These are phyloP conservation scores for Bombus confusus DNA, from an alignment of 1,140 invertebrate genomes.

Conservation along the genomic window DNA sequence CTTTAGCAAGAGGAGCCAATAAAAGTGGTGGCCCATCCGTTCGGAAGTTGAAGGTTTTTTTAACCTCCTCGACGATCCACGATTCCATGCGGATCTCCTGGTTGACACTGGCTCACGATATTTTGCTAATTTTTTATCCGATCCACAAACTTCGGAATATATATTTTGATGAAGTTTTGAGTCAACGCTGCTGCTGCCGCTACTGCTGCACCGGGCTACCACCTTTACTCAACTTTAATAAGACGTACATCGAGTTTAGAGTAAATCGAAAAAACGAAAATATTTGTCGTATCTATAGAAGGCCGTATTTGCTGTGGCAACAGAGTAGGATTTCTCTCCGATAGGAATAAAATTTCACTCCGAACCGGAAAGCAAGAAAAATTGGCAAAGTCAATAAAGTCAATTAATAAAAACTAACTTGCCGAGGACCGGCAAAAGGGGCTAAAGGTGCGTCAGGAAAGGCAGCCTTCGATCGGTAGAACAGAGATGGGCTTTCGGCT, in stretches of 20 bases:
- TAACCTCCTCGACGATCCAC: slow-evolving; percentile 29
- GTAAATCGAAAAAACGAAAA: slow-evolving; percentile 25
- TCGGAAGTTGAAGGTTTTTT: slow-evolving; percentile 59
- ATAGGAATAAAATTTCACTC: slow-evolving; percentile 22
- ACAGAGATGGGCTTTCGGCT: slow-evolving; percentile 66
- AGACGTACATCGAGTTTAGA: slow-evolving; percentile 8
- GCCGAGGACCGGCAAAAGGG: slow-evolving; percentile 15
- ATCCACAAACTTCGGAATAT: slow-evolving; percentile 17
- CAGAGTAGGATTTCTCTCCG: background rate
- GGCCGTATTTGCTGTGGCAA: slow-evolving; percentile 27
- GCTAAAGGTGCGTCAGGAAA: slow-evolving; percentile 19
- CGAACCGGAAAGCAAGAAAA: background rate
- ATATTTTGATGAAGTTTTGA: slow-evolving; percentile 18
- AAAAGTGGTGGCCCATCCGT: slow-evolving; percentile 61
- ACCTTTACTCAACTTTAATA: slow-evolving; percentile 19
- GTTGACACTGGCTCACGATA: slow-evolving; percentile 6
- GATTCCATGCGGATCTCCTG: background rate
- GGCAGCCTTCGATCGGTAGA: slow-evolving; percentile 53
- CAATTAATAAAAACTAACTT: slow-evolving; percentile 40
- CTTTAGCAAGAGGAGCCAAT: slow-evolving; percentile 70
- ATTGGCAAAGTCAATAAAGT: slow-evolving; percentile 8
- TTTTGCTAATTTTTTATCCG: slow-evolving; percentile 25
- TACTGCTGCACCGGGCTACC: too few species aligned
- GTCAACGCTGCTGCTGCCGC: background rate
- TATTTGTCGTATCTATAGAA: slow-evolving; percentile 32